Conservation (phyloP, 2,113 vertebrate species). For the Muntiacus muntjak region DNA sequence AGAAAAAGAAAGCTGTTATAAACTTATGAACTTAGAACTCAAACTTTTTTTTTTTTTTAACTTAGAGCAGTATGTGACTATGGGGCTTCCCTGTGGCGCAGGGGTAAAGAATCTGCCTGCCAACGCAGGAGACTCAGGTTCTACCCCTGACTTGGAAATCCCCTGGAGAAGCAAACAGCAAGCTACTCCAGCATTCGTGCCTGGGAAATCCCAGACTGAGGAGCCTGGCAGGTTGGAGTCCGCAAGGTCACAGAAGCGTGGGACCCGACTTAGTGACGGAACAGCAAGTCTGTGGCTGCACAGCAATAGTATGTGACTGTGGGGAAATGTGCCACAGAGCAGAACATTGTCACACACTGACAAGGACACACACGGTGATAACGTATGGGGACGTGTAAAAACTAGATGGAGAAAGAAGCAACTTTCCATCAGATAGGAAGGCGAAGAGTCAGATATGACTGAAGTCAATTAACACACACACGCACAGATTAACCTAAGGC, state of each 20-base stretch:
- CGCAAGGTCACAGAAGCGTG: background rate
- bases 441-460: background rate
- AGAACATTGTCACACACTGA: background rate
- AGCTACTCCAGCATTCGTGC: background rate
- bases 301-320: background rate
- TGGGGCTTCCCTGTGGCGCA: background rate
- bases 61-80: background rate
- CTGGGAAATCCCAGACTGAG: background rate
- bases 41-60: background rate
- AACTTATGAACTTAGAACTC: background rate
- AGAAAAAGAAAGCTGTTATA: background rate
- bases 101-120: background rate
- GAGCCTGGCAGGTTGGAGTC: background rate
- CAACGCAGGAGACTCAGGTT: background rate
- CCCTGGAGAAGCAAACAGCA: background rate
- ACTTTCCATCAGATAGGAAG: background rate
- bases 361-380: background rate
- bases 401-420: background rate
- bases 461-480: background rate
- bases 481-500: background rate
- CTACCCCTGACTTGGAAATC: background rate
- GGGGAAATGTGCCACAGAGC: background rate
- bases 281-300: background rate
- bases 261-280: background rate
- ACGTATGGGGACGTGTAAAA: background rate